Evolutionary conservation across 2,797 vertebrate species (phyloP), one percentile per base, ranked within the genome.

Genomic region (Halcyon leucocephala): DNA sequence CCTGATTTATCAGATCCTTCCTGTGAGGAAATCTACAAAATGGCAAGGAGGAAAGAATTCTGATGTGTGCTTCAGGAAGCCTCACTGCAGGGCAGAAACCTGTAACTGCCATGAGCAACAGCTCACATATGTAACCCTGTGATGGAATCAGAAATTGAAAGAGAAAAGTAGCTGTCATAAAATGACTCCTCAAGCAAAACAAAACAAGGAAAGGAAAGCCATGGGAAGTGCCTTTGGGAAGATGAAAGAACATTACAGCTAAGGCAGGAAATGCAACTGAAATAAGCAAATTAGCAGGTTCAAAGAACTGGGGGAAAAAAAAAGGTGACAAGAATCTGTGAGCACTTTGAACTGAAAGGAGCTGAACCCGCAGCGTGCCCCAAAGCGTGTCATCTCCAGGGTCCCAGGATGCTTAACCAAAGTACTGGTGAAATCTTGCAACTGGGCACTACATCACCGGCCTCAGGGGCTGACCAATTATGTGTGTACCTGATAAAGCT

Each of bases 241-340:
- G 64, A 94, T 44, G 55, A 80, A 95, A 76, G 60, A 70, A 73
- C 17, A 20, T 13, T 49, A 33, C 19, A 86, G n/a, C 62, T 62
- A 16, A 86, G 61, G 21, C 49, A 90, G 35, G 74, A 93, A 61
- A 78, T 12, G 16, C 65, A 86, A 60, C 41, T 20, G 2, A 88
- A 83, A 49, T 64, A 94, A 93, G 64, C 44, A 93, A 78, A 90
- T 78, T 0, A 94, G 37, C 31, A 80, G 35, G 39, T 94, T 95
- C 71, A 73, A 82, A 94, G 71, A 70, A 80, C 37, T 48, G 41
- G 21, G 42, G 18, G 13, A 7, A 24, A 49, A 49, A 51, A 66
- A 93, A 77, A 90, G 65, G 31, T 57, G 6, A 67, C 24, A 67
- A 57, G 60, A 87, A 29, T 41, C 48, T 41, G 33, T 48, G 37